Base-by-base conservation (phyloP, 2,797 vertebrate species). In the Crocidura indochinensis region DNA sequence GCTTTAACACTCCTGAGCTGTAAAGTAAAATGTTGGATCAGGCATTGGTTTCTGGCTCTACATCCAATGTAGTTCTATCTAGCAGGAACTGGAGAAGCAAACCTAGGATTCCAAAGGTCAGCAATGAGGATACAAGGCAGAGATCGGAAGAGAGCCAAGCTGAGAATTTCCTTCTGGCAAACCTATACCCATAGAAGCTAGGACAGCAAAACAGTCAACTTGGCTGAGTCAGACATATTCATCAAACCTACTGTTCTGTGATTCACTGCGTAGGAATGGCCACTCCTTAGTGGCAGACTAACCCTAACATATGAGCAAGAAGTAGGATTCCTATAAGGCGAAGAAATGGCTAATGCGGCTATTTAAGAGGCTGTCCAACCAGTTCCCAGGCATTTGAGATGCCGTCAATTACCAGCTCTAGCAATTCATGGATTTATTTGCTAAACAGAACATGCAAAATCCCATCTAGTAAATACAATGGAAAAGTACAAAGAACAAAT, bases 241-340 rank as follows among this genome's bases (percentile, higher is more conserved):
- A 47, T 78, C 82, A 93, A 65, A 73, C 46, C 29, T 69, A 85
- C 29, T 90, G 17, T 75, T 81, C 15, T 62, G 77, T 96, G 94
- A 97, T 47, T 96, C 88, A 93, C 47, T 38, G 7, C 29, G n/a
- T 84, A 94, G 82, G 56, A 92, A 94, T 67, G 76, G 38, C 88
- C 94, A 94, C 93, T 95, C 88, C 94, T 91, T 56, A 8, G 72
- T 91, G 90, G 95, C 75, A 91, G 62, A 65, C 49, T 88, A 88
- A 89, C 79, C 27, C 91, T 53, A 93, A 90, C 90, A 72, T 44
- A 74, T 20, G 29, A 93, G 17, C 84, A 81, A 90, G 56, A 90
- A 51, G 71, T 6, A 76, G 27, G 38, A 82, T 84, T 79, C 67
- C 51, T 67, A 51, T 24, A 74, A 22, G 38, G 10, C 11, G 9